These are phyloP conservation scores for Sarcoramphus papa DNA, from an alignment of 2,797 vertebrate genomes.

Conservation along the genomic window DNA sequence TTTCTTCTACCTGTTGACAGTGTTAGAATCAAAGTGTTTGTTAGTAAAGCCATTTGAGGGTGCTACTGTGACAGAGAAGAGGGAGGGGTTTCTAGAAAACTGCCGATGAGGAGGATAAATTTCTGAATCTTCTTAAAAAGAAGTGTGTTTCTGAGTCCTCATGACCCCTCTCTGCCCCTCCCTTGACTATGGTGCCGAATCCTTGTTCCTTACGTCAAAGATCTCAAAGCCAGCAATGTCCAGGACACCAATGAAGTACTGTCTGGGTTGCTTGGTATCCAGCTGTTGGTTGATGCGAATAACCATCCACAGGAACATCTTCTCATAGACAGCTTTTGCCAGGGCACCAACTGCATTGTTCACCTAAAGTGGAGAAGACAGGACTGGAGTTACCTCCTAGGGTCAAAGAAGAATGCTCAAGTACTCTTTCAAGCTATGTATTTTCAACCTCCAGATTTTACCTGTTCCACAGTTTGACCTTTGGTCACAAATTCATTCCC, in stretches of 20 bases:
- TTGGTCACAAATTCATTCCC: conserved; percentile 84
- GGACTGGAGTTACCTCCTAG: background rate
- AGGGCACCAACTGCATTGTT: conserved; percentile 78
- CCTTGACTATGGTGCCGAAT: background rate
- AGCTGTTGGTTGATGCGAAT: conserved; percentile 82
- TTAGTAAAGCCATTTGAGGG: background rate
- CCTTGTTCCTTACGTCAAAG: conserved; percentile 74
- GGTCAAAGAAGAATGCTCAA: background rate
- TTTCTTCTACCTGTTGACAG: background rate
- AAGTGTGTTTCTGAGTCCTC: background rate
- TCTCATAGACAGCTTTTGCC: conserved; percentile 80
- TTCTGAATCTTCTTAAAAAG: background rate
- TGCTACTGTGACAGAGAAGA: background rate
- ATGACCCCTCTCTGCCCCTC: background rate
- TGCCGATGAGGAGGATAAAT: background rate
- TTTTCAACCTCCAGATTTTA: background rate
- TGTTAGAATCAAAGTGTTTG: background rate
- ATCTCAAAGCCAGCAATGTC: conserved; percentile 85
- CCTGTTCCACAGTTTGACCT: conserved; percentile 81
- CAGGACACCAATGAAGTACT: conserved; percentile 77
- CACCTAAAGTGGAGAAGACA: conserved; percentile 59
- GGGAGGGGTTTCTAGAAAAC: background rate
- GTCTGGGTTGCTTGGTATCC: conserved; percentile 81
- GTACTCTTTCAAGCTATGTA: background rate
- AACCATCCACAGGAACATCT: conserved; percentile 85